A percentile compares a stretch with the other conserved stretches of the same genome.
phyloP scores from a whole-genome alignment of 2,888 invertebrate species.

The Dolichomitus sp. region DNA sequence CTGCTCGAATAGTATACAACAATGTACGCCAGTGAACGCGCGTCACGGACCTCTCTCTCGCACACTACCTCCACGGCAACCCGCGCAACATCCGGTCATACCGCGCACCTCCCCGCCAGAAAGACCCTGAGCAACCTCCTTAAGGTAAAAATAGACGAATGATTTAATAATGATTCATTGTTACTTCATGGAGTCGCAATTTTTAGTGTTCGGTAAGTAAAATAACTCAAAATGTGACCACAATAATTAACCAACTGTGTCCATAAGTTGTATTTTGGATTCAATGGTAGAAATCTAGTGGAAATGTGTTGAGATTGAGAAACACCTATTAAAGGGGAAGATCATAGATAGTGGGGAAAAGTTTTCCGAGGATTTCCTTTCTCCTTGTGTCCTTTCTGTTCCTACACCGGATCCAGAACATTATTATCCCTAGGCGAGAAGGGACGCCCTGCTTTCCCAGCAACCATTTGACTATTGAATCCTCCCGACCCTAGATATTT shows the following conservation, averaged over 20 bases:
- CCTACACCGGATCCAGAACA: conserved; percentile 26
- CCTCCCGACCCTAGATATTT: conserved; percentile 55
- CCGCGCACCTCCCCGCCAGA: no score
- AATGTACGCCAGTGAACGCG: no score
- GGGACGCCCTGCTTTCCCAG: conserved; percentile 24
- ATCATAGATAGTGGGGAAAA: conserved; percentile 16
- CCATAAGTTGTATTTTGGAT: neutral
- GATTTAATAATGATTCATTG: no score
- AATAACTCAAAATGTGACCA: neutral
- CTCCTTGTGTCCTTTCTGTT: neutral
- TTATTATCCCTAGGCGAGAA: conserved; percentile 58
- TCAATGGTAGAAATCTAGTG: neutral
- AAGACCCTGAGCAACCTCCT: no score
- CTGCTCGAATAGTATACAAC: no score
- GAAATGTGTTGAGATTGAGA: neutral
- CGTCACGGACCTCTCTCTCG: no score
- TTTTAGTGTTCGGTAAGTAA: no score
- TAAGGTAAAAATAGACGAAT: no score
- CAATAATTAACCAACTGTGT: neutral
- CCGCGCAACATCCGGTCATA: no score
- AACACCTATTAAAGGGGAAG: conserved; percentile 40
- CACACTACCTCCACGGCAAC: no score
- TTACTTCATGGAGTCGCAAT: no score
- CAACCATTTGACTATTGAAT: conserved; percentile 62
- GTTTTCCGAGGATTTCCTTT: neutral